Evolutionary conservation across 2,797 vertebrate genomes (phyloP).

Genomic region (Merluccius polli): DNA sequence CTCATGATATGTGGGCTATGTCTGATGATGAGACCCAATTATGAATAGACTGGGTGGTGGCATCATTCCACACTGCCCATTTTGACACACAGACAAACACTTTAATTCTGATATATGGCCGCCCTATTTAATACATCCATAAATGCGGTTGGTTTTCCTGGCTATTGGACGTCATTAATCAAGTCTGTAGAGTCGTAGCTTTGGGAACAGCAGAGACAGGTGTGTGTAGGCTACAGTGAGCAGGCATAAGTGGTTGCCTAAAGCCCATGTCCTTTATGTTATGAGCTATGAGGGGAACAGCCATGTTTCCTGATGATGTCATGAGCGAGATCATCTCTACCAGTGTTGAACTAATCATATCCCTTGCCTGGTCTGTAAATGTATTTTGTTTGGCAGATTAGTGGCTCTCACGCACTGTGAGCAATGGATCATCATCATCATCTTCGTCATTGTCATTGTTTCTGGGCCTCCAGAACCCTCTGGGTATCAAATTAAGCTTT

Average conservation of each 20-base stretch:
- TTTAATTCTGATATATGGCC: not conserved
- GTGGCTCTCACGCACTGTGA: not conserved
- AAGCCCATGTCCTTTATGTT: not conserved
- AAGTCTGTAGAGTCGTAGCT: not conserved
- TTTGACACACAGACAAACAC: constrained; percentile 10
- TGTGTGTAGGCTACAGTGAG: not conserved
- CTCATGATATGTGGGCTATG: constrained; percentile 43
- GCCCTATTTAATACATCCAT: not conserved
- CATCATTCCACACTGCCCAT: constrained; percentile 26
- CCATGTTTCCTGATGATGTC: not conserved
- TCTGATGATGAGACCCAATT: constrained; percentile 28
- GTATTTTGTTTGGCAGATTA: too few species aligned
- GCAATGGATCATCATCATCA: not conserved
- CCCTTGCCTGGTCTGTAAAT: too few species aligned
- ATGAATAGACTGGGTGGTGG: constrained; percentile 26
- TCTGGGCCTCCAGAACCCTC: constrained; percentile 20
- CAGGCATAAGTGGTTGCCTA: not conserved
- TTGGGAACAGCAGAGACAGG: not conserved
- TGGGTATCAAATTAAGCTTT: constrained; percentile 23
- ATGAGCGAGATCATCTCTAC: not conserved
- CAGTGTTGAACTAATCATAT: not conserved
- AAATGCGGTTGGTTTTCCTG: not conserved
- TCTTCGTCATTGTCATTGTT: not conserved
- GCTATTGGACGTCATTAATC: not conserved
- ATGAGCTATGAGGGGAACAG: not conserved